Percentiles rank a stretch among this genome's conserved stretches.
These are phyloP conservation scores for Pituophis catenifer DNA, from an alignment of 2,113 vertebrate genomes.

Conservation along the genomic window DNA sequence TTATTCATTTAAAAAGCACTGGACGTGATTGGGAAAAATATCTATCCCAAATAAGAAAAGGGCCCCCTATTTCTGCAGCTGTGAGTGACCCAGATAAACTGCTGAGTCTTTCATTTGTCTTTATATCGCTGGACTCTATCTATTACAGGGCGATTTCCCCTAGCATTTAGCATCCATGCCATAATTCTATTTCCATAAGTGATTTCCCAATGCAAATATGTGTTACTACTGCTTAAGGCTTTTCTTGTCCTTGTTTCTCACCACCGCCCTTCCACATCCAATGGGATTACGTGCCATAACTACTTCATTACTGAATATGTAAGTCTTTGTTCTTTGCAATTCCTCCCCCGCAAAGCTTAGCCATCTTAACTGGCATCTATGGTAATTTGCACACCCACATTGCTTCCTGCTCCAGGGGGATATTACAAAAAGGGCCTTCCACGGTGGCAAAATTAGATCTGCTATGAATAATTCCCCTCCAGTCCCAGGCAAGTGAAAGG, in stretches of 20 bases:
- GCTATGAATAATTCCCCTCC: background rate
- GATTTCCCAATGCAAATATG: slow-evolving; percentile 37
- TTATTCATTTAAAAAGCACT: background rate
- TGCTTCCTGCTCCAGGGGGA: slow-evolving; percentile 37
- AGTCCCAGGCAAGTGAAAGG: background rate
- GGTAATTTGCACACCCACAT: slow-evolving; percentile 34
- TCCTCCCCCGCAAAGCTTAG: slow-evolving; percentile 43
- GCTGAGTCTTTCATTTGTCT: background rate
- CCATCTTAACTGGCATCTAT: slow-evolving; percentile 45
- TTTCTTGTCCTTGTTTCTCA: slow-evolving; percentile 31
- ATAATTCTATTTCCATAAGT: background rate
- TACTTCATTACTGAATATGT: background rate
- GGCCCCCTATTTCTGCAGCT: background rate
- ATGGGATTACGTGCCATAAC: background rate
- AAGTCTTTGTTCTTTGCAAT: slow-evolving; percentile 43
- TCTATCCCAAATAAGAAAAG: slow-evolving; percentile 28
- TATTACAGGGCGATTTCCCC: slow-evolving; percentile 22
- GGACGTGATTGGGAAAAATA: slow-evolving; percentile 1
- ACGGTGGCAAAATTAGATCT: slow-evolving; percentile 36
- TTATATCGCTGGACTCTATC: background rate
- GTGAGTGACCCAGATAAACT: background rate
- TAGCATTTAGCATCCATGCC: slow-evolving; percentile 31
- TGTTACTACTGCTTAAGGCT: background rate
- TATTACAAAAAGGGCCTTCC: slow-evolving; percentile 34
- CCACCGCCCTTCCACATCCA: slow-evolving; percentile 25